These are phyloP conservation scores for Cassiopea xamachana DNA, from an alignment of 30 jellyfish, hydroid and myxozoan genomes.

Conservation along the genomic window DNA sequence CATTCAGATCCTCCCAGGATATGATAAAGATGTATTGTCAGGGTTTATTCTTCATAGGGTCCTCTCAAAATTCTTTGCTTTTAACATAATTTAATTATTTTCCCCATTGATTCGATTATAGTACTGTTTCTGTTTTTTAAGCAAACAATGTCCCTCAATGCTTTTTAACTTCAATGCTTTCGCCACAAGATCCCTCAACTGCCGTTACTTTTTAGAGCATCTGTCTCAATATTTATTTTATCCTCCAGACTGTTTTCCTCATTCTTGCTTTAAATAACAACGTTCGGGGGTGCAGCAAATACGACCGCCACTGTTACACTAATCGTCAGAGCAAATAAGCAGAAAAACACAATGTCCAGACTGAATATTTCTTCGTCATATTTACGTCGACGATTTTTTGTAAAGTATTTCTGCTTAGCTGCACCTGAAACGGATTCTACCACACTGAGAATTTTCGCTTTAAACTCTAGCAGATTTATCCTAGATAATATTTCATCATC, in stretches of 20 bases:
- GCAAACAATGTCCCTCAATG: no score
- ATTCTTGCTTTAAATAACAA: conserved; percentile 6
- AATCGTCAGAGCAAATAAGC: conserved; percentile 35
- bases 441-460: background rate
- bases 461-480: background rate
- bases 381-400: conserved; percentile 5
- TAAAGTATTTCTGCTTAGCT: conserved; percentile 4
- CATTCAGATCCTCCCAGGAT: no score
- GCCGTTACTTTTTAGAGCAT: background rate
- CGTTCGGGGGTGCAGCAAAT: conserved; percentile 39
- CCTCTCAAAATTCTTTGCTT: no score
- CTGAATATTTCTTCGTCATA: background rate
- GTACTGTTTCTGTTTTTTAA: no score
- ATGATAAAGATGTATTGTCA: no score
- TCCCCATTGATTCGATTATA: no score
- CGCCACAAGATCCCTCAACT: background rate
- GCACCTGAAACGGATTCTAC: conserved; percentile 34
- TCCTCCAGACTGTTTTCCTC: background rate
- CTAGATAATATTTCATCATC: background rate
- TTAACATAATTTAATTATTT: no score
- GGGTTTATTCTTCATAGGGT: no score
- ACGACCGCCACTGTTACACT: conserved; percentile 15
- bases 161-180: no score
- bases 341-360: conserved; percentile 53
- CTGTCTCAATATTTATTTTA: background rate